Percentiles rank a stretch among this genome's conserved stretches.
These are phyloP conservation scores for Decapterus maruadsi DNA, from an alignment of 2,797 vertebrate species.

Conservation along the genomic window DNA sequence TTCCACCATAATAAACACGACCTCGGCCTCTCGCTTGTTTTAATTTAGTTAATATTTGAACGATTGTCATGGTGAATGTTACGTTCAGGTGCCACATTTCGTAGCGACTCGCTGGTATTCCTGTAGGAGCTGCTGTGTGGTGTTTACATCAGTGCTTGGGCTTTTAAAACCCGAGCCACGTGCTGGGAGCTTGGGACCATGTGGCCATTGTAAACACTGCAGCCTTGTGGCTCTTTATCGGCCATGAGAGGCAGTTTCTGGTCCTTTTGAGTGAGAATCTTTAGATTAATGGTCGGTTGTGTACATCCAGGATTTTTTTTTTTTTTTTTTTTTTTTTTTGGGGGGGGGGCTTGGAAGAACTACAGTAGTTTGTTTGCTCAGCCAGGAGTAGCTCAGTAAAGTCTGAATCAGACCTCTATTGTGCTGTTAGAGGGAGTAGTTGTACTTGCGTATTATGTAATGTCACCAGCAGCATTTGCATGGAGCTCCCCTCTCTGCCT, in stretches of 20 bases:
- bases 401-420: slow-evolving; percentile 25
- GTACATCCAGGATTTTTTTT: neutral
- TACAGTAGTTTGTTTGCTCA: neutral
- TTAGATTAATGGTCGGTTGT: neutral
- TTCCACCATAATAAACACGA: slow-evolving; percentile 25
- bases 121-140: slow-evolving; percentile 7
- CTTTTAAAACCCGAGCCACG: slow-evolving; percentile 66
- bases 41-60: slow-evolving; percentile 31
- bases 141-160: slow-evolving; percentile 69
- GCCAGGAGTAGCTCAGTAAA: neutral
- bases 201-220: slow-evolving; percentile 79
- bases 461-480: slow-evolving; percentile 42
- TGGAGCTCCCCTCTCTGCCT: slow-evolving; percentile 11
- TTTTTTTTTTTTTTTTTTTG: no score
- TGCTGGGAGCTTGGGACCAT: slow-evolving; percentile 60
- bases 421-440: slow-evolving; percentile 13
- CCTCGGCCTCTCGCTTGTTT: neutral
- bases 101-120: neutral
- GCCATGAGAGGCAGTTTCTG: neutral
- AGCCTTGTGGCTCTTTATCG: slow-evolving; percentile 22
- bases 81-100: slow-evolving; percentile 37
- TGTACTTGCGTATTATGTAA: slow-evolving; percentile 40
- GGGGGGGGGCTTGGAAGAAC: neutral
- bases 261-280: neutral
- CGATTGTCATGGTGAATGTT: neutral